phyloP scores from a whole-genome alignment of 2,797 vertebrate genomes.

The Serranus cabrilla region DNA sequence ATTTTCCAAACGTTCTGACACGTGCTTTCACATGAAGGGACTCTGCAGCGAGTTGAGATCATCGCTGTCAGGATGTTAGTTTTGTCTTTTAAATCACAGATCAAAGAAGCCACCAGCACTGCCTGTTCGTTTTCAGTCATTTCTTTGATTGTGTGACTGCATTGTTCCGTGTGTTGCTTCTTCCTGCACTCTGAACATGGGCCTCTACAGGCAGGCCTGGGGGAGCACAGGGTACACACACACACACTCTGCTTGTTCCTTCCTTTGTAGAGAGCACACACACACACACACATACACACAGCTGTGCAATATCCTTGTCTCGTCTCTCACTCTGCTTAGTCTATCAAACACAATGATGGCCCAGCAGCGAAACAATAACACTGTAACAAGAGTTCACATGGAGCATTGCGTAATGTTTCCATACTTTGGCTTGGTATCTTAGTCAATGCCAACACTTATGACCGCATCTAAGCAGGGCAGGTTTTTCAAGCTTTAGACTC shows the following conservation, averaged over 20 bases:
- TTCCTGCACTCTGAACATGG: conserved; percentile 31
- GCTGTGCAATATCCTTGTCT: not conserved
- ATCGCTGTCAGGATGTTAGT: not conserved
- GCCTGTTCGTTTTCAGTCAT: not conserved
- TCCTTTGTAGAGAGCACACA: not conserved
- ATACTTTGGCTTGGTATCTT: not conserved
- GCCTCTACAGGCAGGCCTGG: not conserved
- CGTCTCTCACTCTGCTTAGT: not conserved
- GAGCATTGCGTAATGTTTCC: not conserved
- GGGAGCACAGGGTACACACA: not conserved
- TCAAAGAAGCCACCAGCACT: conserved; percentile 1
- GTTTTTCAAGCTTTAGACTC: too few relatives aligned
- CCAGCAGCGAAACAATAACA: not conserved
- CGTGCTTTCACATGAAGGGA: not conserved
- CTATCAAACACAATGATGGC: not conserved
- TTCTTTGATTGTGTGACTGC: conserved; percentile 19
- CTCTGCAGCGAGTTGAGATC: not conserved
- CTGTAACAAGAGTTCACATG: too few relatives aligned
- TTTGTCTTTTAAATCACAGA: not conserved
- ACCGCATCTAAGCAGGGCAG: too few relatives aligned
- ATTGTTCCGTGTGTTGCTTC: conserved; percentile 7
- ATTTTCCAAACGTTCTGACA: too few relatives aligned
- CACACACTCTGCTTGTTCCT: conserved; percentile 5
- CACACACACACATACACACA: not conserved
- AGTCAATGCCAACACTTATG: not conserved